These are phyloP conservation scores for Leptatherina wallacei DNA, from an alignment of 2,797 vertebrate species.

Conservation along the genomic window DNA sequence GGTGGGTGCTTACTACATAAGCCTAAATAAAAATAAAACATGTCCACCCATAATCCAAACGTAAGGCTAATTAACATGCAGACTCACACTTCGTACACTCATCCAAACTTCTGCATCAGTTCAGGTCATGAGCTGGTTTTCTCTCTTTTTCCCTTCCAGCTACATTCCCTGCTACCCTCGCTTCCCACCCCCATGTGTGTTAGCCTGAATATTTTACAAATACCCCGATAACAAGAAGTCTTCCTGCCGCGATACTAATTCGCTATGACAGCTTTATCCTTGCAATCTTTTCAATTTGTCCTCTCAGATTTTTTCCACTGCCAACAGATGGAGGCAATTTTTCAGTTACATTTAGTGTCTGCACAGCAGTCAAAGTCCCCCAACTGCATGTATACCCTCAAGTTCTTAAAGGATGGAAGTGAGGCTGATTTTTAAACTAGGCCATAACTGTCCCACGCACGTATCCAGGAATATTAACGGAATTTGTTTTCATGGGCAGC, in stretches of 20 bases:
- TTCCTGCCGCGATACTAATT: constrained; percentile 70
- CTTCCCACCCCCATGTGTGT: constrained; percentile 7
- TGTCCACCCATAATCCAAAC: constrained; percentile 12
- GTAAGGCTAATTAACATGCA: constrained; percentile 25
- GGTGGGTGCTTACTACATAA: constrained; percentile 17
- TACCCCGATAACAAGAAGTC: constrained; percentile 66
- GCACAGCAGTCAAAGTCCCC: constrained; percentile 30
- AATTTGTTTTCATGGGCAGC: constrained; percentile 33
- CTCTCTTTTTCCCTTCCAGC: constrained; percentile 46
- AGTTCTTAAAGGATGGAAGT: constrained; percentile 30
- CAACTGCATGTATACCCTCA: constrained; percentile 3
- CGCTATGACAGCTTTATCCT: constrained; percentile 74
- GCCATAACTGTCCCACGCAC: constrained; percentile 25
- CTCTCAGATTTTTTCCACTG: constrained; percentile 63
- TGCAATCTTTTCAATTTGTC: constrained; percentile 80
- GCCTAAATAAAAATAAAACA: constrained; percentile 23
- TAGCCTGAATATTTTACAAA: constrained; percentile 76
- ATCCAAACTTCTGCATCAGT: constrained; percentile 54
- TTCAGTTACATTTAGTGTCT: constrained; percentile 70
- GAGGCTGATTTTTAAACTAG: constrained; percentile 41
- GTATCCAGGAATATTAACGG: constrained; percentile 24
- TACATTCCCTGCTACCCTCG: not conserved
- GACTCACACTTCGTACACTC: constrained; percentile 27
- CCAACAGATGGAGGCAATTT: constrained; percentile 74
- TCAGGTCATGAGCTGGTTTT: constrained; percentile 42